phyloP scores from a whole-genome alignment of 23 tunicate species.

The Trididemnum miniatum region DNA sequence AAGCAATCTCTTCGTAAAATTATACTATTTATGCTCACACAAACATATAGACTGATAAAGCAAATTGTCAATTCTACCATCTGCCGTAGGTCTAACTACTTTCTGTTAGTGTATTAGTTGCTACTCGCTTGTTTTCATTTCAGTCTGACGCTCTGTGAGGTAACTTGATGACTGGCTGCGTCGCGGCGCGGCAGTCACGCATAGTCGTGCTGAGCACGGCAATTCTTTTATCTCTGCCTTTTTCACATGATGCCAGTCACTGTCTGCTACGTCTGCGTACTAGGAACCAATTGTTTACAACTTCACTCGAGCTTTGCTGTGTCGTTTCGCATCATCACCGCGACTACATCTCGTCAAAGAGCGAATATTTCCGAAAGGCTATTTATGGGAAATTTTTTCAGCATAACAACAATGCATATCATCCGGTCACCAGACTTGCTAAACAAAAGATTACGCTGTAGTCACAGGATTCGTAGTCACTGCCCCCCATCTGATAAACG shows the following conservation, averaged over 20 bases:
- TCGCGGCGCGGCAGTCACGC: constrained; percentile 15
- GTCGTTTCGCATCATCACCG: not conserved
- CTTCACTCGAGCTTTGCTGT: not conserved
- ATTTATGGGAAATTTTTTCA: not conserved
- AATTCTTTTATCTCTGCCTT: constrained; percentile 1
- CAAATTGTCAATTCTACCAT: too few relatives aligned
- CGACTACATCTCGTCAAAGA: not conserved
- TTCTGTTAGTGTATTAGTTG: too few relatives aligned
- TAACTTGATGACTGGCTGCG: constrained; percentile 3
- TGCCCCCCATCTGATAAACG: not conserved
- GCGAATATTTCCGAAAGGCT: not conserved
- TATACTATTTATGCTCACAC: too few relatives aligned
- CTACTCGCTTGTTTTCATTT: too few relatives aligned
- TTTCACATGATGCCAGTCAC: not conserved
- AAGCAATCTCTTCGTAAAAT: too few relatives aligned
- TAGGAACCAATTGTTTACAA: constrained; percentile 21
- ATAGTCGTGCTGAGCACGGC: too few relatives aligned
- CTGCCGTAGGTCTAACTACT: too few relatives aligned
- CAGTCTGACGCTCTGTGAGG: too few relatives aligned
- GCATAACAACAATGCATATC: not conserved
- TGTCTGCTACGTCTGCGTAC: not conserved
- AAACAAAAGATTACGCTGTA: not conserved
- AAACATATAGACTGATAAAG: too few relatives aligned
- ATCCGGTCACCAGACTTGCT: not conserved
- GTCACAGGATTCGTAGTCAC: not conserved